These are phyloP conservation scores for Drosophila lowei DNA, from an alignment of 1,140 invertebrate genomes.

Conservation along the genomic window DNA sequence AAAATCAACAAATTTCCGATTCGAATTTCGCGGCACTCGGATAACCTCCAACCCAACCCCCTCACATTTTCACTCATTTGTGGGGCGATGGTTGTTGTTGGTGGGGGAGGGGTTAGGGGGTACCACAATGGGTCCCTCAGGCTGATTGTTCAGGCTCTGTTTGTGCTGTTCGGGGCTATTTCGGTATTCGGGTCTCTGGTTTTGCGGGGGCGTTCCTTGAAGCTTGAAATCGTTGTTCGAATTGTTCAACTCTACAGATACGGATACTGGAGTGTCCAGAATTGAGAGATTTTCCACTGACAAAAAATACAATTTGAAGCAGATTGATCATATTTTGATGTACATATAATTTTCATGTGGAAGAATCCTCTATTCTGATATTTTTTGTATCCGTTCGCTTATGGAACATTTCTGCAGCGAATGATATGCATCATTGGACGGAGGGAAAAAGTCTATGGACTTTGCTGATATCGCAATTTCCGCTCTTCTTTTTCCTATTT, in stretches of 20 bases:
- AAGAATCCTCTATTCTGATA: too few species aligned
- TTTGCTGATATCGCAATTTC: not conserved
- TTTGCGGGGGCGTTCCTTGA: slow-evolving; percentile 40
- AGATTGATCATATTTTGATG: too few species aligned
- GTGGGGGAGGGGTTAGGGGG: not conserved
- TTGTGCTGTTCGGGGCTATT: slow-evolving; percentile 1
- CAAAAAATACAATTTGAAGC: too few species aligned
- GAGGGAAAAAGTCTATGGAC: too few species aligned
- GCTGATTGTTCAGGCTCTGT: slow-evolving; percentile 13
- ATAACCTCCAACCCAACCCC: not conserved
- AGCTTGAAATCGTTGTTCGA: slow-evolving; percentile 36
- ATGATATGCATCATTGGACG: too few species aligned
- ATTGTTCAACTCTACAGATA: slow-evolving; percentile 31
- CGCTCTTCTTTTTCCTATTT: not conserved
- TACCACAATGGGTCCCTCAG: slow-evolving; percentile 40
- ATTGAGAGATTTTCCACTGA: too few species aligned
- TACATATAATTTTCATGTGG: too few species aligned
- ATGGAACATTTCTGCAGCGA: too few species aligned
- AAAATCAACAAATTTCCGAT: slow-evolving; percentile 44
- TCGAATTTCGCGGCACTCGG: slow-evolving; percentile 11
- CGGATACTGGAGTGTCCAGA: not conserved
- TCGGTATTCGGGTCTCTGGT: slow-evolving; percentile 1
- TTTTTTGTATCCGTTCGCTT: too few species aligned
- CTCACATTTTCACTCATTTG: slow-evolving; percentile 19
- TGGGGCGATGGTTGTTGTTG: not conserved